These are phyloP conservation scores for Glaucopsyche alexis DNA, from an alignment of 2,888 invertebrate genomes.

Conservation along the genomic window DNA sequence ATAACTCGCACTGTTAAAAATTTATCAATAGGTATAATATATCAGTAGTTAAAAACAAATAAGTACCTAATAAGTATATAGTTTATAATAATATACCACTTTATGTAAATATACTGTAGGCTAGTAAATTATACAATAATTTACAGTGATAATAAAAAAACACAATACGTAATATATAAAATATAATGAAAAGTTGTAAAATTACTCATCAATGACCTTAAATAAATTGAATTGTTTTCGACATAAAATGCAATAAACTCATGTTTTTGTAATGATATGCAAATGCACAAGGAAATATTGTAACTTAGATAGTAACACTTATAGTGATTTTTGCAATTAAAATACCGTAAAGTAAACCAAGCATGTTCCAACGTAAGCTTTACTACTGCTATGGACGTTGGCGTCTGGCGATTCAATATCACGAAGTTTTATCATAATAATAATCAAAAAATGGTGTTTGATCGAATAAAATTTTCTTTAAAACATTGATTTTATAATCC, in stretches of 20 bases:
- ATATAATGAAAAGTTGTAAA: not conserved
- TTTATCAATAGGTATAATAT: too few species aligned
- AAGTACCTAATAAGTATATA: not conserved
- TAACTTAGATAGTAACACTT: not conserved
- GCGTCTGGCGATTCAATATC: too few species aligned
- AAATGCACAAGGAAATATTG: slow-evolving; percentile 10
- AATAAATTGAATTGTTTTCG: not conserved
- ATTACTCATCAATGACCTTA: not conserved
- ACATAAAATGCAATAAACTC: not conserved
- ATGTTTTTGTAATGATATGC: not conserved
- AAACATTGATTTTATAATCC: too few species aligned
- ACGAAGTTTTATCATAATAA: too few species aligned
- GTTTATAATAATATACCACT: not conserved
- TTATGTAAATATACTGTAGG: not conserved
- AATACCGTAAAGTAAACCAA: not conserved
- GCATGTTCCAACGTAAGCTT: not conserved
- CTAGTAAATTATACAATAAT: not conserved
- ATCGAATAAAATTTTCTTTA: too few species aligned
- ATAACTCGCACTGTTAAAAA: too few species aligned
- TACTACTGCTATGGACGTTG: too few species aligned
- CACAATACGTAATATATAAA: not conserved
- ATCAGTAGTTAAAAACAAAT: too few species aligned
- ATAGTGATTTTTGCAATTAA: not conserved
- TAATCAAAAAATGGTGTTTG: too few species aligned
- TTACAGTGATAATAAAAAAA: not conserved